Evolutionary conservation across 2,888 invertebrate species (phyloP).

Genomic region (Tipula helvola): DNA sequence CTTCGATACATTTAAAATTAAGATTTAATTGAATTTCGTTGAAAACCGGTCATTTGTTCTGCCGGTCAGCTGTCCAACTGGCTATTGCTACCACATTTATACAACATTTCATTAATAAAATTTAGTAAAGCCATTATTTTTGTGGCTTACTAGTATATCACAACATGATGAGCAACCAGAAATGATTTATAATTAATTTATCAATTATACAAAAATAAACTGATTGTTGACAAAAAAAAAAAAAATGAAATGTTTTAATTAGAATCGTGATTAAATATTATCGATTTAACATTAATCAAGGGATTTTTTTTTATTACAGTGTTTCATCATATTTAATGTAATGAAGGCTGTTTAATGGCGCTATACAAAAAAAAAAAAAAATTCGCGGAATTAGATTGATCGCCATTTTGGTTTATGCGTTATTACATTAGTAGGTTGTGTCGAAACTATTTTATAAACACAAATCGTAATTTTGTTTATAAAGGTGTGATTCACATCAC

Average conservation of each 20-base stretch:
- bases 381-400: background rate
- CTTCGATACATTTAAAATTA: too few relatives aligned
- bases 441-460: background rate
- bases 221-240: background rate
- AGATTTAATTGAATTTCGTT: too few relatives aligned
- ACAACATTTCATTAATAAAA: background rate
- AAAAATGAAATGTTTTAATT: background rate
- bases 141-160: background rate
- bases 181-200: slow-evolving; percentile 4
- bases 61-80: too few relatives aligned
- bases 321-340: background rate
- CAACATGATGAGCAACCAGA: background rate
- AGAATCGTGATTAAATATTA: background rate
- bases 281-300: background rate
- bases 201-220: background rate
- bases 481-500: background rate
- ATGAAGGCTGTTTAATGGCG: background rate
- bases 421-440: background rate
- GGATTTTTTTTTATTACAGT: background rate
- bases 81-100: too few relatives aligned
- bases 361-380: background rate
- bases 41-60: too few relatives aligned
- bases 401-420: background rate
- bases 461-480: background rate
- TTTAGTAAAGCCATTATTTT: background rate